Percentiles rank a stretch among this genome's conserved stretches.
phyloP scores from a whole-genome alignment of 2,797 vertebrate genomes.

The Sebastes taczanowskii region DNA sequence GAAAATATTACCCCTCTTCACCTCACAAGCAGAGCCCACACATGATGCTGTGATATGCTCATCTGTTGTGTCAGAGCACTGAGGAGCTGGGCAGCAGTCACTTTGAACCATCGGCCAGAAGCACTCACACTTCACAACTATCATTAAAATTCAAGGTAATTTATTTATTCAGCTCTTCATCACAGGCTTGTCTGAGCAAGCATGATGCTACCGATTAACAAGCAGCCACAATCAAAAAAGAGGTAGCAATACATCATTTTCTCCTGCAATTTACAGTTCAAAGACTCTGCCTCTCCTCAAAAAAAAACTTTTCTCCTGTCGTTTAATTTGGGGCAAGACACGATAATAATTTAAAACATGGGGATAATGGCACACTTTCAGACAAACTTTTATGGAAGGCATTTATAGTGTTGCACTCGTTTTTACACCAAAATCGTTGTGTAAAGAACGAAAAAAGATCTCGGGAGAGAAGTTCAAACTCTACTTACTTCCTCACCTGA shows the following conservation, averaged over 20 bases:
- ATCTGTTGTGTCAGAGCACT: background rate
- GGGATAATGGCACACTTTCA: background rate
- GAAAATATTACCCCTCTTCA: conserved; percentile 7
- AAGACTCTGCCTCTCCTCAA: background rate
- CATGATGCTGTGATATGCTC: background rate
- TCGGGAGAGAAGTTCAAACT: background rate
- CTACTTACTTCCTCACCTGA: background rate
- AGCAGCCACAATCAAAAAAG: background rate
- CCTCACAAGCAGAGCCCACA: background rate
- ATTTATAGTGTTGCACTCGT: no score
- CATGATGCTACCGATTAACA: background rate
- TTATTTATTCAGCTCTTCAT: conserved; percentile 14
- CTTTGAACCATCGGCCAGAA: conserved; percentile 11
- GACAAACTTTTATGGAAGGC: background rate
- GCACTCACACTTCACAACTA: conserved; percentile 13
- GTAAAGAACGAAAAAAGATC: no score
- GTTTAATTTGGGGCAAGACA: background rate
- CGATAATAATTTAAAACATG: background rate
- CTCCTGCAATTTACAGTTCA: background rate
- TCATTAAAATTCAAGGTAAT: conserved; percentile 28
- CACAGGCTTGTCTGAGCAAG: background rate
- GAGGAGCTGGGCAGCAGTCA: background rate
- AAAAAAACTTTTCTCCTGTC: background rate
- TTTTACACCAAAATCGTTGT: no score
- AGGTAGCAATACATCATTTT: background rate